These are phyloP conservation scores for Myiothlypis coronata DNA, from an alignment of 2,797 vertebrate genomes.

Conservation along the genomic window DNA sequence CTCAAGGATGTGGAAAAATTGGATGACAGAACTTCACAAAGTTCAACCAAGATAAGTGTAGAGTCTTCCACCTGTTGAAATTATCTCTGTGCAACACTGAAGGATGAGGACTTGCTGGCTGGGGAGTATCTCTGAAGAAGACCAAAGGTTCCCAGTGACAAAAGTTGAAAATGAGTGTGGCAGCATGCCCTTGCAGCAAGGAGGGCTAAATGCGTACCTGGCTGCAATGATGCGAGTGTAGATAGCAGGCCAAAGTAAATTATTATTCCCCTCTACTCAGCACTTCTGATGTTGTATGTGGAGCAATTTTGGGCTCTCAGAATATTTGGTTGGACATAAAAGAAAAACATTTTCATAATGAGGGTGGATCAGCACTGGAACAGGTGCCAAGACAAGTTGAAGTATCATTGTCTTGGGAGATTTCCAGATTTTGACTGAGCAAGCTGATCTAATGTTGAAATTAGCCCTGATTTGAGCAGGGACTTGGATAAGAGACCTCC, in stretches of 20 bases:
- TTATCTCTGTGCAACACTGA: neutral
- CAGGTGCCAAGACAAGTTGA: conserved; percentile 21
- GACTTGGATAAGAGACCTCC: neutral
- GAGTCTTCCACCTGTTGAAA: neutral
- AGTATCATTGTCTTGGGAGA: neutral
- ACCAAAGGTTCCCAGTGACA: neutral
- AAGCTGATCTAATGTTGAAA: neutral
- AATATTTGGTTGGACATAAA: conserved; percentile 22
- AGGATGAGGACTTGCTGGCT: neutral
- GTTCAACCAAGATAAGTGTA: neutral
- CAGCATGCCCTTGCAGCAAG: neutral
- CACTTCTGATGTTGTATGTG: neutral
- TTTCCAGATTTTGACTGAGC: neutral
- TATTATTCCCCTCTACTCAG: conserved; percentile 18
- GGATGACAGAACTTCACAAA: neutral
- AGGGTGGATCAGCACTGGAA: neutral
- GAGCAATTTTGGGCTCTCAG: neutral
- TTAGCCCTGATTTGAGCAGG: neutral
- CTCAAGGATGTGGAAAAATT: neutral
- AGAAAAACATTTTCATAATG: conserved; percentile 40
- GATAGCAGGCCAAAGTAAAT: conserved; percentile 24
- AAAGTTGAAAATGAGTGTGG: neutral
- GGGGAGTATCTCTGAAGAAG: neutral
- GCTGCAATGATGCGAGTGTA: neutral
- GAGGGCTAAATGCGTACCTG: neutral